Conservation (phyloP, 2,797 vertebrate genomes). For the Chelidonichthys spinosus region DNA sequence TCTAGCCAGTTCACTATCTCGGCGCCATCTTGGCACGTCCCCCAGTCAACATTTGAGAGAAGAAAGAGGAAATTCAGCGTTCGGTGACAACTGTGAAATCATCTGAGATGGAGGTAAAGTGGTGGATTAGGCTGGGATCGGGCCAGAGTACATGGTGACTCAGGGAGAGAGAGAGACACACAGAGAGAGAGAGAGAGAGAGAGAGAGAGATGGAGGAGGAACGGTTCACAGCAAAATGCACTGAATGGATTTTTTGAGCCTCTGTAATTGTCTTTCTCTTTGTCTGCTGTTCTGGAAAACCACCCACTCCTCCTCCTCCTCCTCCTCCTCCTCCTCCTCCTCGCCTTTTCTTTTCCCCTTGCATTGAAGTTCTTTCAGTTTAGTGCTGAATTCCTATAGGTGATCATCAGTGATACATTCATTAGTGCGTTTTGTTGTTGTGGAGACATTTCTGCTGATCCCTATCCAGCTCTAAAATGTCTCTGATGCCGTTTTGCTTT, state of each 20-base stretch:
- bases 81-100: conserved; percentile 84
- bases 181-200: conserved; percentile 29
- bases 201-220: conserved; percentile 40
- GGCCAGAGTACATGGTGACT: conserved; percentile 61
- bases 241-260: conserved; percentile 66
- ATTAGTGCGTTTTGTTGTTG: conserved; percentile 22
- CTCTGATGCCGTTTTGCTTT: conserved; percentile 10
- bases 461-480: conserved; percentile 1
- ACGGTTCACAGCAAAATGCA: conserved; percentile 60
- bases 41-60: conserved; percentile 63
- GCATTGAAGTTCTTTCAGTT: conserved; percentile 35
- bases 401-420: conserved; percentile 28
- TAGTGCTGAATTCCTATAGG: conserved; percentile 31
- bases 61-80: conserved; percentile 71
- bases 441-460: conserved; percentile 14
- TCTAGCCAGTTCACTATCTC: conserved; percentile 41
- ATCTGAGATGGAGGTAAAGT: conserved; percentile 73
- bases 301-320: conserved; percentile 42
- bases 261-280: conserved; percentile 73
- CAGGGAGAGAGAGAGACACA: conserved; percentile 16
- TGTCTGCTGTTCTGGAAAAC: conserved; percentile 67
- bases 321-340: conserved; percentile 27
- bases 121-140: conserved; percentile 68
- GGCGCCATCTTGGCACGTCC: conserved; percentile 69
- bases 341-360: conserved; percentile 32